Base-by-base conservation (phyloP, 53 echinoderm and acorn worm species). In the Antedon mediterranea region DNA sequence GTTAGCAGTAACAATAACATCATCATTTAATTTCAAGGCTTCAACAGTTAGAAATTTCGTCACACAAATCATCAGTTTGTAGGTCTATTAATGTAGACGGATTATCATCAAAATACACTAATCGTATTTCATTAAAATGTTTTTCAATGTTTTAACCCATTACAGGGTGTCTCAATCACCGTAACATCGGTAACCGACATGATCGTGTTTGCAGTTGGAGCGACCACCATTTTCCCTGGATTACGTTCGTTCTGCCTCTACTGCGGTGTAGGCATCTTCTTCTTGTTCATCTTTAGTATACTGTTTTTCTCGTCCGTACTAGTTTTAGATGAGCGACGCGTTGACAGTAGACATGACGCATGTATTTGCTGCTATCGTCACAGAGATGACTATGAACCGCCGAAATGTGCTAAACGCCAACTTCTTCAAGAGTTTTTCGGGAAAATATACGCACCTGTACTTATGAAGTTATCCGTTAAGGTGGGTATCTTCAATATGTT, bases 111-210 rank as follows among this genome's bases (percentile, higher is more conserved):
- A n/a, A n/a, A n/a, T n/a, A n/a, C n/a, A n/a, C n/a, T n/a, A n/a
- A n/a, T n/a, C n/a, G n/a, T n/a, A n/a, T n/a, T n/a, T n/a, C n/a
- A n/a, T n/a, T n/a, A n/a, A n/a, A n/a, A n/a, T n/a, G n/a, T n/a
- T n/a, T n/a, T n/a, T n/a, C n/a, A n/a, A n/a, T n/a, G n/a, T 37
- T 37, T 37, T 4, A 6, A 37, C 4, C 37, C 4, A 23, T 57
- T 57, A 18, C 79, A 79, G 79, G 79, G 79, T 71, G 79, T 79
- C 4, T 79, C 79, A 30, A 79, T 79, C 71, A 79, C 79, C 15
- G 79, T 79, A 3, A 79, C 79, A 30, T 79, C 79, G 11, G 30
- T 79, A 32, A 79, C 79, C 23, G 79, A 79, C 28, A 31, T 79
- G 30, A 32, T 70, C 8, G 79, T 41, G 11, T 79, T 79, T 71